Evolutionary conservation across 2,113 vertebrate species (phyloP).

Genomic region (Condylura cristata): DNA sequence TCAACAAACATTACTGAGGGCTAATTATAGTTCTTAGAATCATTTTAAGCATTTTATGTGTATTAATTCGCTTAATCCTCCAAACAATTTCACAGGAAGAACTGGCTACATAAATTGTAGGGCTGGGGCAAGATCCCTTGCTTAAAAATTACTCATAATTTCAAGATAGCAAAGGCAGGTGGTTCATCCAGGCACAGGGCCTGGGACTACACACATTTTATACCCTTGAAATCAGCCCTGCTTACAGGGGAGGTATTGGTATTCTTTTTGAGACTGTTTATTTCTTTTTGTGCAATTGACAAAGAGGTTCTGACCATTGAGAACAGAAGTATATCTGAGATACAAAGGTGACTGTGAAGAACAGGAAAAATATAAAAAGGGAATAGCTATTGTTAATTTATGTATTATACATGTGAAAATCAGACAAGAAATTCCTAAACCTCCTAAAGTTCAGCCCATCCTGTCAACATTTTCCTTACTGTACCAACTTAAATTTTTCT

Average conservation of each 20-base stretch:
- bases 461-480: neutral
- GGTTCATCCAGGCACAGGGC: neutral
- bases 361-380: neutral
- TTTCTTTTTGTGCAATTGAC: neutral
- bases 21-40: neutral
- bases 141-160: neutral
- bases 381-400: neutral
- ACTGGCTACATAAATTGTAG: neutral
- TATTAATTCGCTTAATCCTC: neutral
- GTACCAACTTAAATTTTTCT: neutral
- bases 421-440: neutral
- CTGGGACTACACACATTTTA: rapidly evolving
- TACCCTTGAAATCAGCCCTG: neutral
- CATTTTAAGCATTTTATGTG: neutral
- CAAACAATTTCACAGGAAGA: neutral
- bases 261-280: neutral
- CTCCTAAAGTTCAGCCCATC: neutral
- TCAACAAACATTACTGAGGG: neutral
- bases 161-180: neutral
- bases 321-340: neutral
- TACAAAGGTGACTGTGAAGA: neutral
- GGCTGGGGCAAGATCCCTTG: neutral
- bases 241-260: neutral
- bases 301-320: neutral
- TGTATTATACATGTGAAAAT: neutral